Evolutionary conservation across 2,797 vertebrate species (phyloP), one percentile per base, ranked within the genome.

Genomic region (Psittacula derbiana): DNA sequence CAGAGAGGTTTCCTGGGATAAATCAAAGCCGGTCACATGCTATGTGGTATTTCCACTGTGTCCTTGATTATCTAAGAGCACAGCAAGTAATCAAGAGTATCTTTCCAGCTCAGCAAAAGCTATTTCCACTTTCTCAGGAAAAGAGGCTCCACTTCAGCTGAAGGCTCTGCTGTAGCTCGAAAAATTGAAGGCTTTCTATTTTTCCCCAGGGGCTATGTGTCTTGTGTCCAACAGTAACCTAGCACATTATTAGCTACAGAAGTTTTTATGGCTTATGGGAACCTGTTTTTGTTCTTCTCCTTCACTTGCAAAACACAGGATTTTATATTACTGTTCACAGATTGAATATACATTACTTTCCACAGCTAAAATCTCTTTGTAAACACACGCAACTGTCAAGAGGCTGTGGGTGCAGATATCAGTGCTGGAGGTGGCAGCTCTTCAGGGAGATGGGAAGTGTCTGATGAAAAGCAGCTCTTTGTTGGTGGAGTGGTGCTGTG

Each of bases 71-170:
- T 92, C 92, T 88, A 88, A 91, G 72, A 88, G 91, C 95, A 93
- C 95, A 95, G 89, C 91, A 96, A 97, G 93, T 91, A 92, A 97
- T 96, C 92, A 79, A 81, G 90, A 92, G 62, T 91, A 90, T 94
- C 85, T 86, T 93, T 94, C 90, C 70, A 90, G 92, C 87, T 92
- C 93, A 88, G 92, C 62, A 96, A 76, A 96, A 93, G 73, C 73
- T 91, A 93, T 95, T 96, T 95, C 85, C 80, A 90, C 75, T 90
- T 89, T 75, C 73, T 73, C 76, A 66, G 85, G 88, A 89, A 96
- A 92, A 78, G 73, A 86, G 70, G 36, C 36, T 93, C 60, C 58
- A 91, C 91, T 91, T 96, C 79, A 92, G 53, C 62, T 90, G 69
- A 92, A 83, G 73, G 66, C 85, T 86, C 80, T 94, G 36, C 62